A percentile compares a stretch with the other conserved stretches of the same genome.
These are phyloP conservation scores for Barnardius zonarius DNA, from an alignment of 2,113 vertebrate genomes.

Conservation along the genomic window DNA sequence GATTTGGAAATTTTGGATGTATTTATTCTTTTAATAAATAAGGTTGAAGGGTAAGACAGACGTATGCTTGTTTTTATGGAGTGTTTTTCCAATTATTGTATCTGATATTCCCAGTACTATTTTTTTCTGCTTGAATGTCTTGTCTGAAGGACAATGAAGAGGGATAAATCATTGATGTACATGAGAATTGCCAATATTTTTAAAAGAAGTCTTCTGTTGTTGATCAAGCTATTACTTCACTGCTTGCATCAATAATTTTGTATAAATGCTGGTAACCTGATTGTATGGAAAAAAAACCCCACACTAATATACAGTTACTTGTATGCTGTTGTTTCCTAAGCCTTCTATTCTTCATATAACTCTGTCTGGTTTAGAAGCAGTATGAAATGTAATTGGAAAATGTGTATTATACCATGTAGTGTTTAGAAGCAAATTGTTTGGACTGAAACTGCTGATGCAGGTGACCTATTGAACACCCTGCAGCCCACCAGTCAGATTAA, in stretches of 20 bases:
- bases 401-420: background rate
- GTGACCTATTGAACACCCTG: constrained; percentile 23
- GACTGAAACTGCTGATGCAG: constrained; percentile 43
- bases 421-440: constrained; percentile 27
- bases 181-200: background rate
- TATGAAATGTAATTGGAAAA: constrained; percentile 40
- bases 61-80: background rate
- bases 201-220: background rate
- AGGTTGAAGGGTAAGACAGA: background rate
- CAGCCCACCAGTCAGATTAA: background rate
- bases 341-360: background rate
- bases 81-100: background rate
- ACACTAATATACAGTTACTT: background rate
- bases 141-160: background rate
- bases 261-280: background rate
- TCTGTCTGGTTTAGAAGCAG: constrained; percentile 5
- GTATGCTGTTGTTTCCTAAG: background rate
- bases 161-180: background rate
- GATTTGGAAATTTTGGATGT: background rate
- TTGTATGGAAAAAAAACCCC: background rate
- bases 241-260: background rate
- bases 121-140: background rate
- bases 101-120: background rate
- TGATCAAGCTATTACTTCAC: background rate
- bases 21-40: background rate